Conservation (phyloP, 1,140 invertebrate genomes). For the Caenorhabditis brenneri region DNA sequence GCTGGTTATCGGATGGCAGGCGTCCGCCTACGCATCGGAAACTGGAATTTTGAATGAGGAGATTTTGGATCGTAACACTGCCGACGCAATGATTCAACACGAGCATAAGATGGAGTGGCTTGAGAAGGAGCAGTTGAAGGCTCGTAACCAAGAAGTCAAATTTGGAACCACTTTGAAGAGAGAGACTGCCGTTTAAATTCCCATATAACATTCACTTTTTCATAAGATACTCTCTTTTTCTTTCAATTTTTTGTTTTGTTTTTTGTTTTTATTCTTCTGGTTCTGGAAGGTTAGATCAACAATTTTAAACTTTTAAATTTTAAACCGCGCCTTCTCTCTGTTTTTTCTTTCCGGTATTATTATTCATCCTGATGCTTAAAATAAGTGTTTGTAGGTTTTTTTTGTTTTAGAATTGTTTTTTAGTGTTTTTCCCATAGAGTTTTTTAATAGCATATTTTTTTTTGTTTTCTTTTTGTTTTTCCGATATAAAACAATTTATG, state of each 20-base stretch:
- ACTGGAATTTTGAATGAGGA: conserved; percentile 87
- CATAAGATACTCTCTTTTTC: neutral
- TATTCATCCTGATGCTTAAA: too few relatives aligned
- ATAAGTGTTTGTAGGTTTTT: too few relatives aligned
- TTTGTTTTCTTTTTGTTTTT: neutral
- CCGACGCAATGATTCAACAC: conserved; percentile 84
- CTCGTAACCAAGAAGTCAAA: conserved; percentile 36
- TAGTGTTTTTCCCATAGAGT: too few relatives aligned
- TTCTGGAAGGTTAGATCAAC: neutral
- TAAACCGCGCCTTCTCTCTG: neutral
- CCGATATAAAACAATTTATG: neutral
- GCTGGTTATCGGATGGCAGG: conserved; percentile 91
- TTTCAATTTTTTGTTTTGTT: neutral
- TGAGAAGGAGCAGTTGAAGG: conserved; percentile 58
- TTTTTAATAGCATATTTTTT: neutral
- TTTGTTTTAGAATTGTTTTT: too few relatives aligned
- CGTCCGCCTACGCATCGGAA: conserved; percentile 90
- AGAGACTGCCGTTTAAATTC: conserved; percentile 37
- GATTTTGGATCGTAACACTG: conserved; percentile 86
- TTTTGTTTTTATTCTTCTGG: conserved; percentile 73
- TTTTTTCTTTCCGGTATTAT: too few relatives aligned
- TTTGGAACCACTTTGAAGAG: conserved; percentile 48
- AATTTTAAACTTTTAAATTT: too few relatives aligned
- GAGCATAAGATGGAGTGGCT: conserved; percentile 81
- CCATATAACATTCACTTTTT: neutral